Evolutionary conservation across 2,797 vertebrate species (phyloP).

Genomic region (Melanotaenia boesemani): DNA sequence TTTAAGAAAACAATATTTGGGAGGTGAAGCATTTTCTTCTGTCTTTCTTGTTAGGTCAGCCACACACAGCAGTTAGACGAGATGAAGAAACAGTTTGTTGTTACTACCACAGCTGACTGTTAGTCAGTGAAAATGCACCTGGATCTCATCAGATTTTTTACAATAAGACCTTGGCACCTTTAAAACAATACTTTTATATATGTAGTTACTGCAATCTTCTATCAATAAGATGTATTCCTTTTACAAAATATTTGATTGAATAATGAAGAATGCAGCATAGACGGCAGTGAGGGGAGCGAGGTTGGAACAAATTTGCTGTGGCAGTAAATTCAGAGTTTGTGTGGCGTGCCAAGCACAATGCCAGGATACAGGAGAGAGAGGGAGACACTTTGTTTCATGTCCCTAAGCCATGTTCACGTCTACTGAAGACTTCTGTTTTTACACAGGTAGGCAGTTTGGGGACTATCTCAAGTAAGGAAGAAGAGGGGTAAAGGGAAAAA

Average conservation of each 20-base stretch:
- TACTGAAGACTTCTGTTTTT: slow-evolving; percentile 81
- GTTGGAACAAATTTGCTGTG: slow-evolving; percentile 79
- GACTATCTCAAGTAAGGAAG: slow-evolving; percentile 70
- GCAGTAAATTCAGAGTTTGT: slow-evolving; percentile 78
- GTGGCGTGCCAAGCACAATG: slow-evolving; percentile 67
- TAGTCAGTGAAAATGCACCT: slow-evolving; percentile 24
- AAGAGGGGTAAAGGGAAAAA: slow-evolving; percentile 39
- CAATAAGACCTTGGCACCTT: not conserved
- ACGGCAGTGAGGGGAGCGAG: slow-evolving; percentile 2
- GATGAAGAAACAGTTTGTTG: slow-evolving; percentile 31
- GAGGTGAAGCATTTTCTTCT: slow-evolving; percentile 39
- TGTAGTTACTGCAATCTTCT: slow-evolving; percentile 11
- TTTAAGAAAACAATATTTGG: slow-evolving; percentile 73
- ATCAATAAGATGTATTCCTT: slow-evolving; percentile 57
- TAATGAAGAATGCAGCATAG: slow-evolving; percentile 59
- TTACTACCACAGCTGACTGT: slow-evolving; percentile 19
- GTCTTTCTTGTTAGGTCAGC: slow-evolving; percentile 43
- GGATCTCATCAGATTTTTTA: slow-evolving; percentile 14
- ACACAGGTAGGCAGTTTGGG: slow-evolving; percentile 85
- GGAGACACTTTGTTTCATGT: slow-evolving; percentile 75
- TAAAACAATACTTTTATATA: not conserved
- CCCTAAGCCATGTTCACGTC: slow-evolving; percentile 79
- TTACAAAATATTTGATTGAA: slow-evolving; percentile 71
- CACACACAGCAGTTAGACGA: slow-evolving; percentile 13
- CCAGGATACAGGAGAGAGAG: slow-evolving; percentile 65